Evolutionary conservation across 2,113 vertebrate genomes (phyloP).

Genomic region (Mobula hypostoma): DNA sequence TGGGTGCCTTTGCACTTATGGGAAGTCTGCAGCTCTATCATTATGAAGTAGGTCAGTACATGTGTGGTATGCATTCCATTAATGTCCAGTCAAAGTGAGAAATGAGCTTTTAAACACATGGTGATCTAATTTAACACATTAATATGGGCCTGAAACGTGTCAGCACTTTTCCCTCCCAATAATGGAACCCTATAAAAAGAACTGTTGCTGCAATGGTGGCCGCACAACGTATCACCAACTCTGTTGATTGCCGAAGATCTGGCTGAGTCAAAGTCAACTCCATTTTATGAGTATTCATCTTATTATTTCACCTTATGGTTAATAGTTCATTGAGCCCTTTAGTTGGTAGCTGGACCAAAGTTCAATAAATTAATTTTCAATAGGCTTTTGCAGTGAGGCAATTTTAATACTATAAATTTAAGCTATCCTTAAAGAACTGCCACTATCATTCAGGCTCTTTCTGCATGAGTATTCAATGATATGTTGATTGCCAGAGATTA

Average conservation of each 20-base stretch:
- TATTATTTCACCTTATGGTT: neutral
- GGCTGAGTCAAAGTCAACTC: neutral
- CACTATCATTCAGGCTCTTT: conserved; percentile 12
- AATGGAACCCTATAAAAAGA: neutral
- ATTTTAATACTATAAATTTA: conserved; percentile 16
- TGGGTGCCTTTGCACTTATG: neutral
- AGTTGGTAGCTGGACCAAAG: neutral
- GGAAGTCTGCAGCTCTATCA: neutral
- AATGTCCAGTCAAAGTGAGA: neutral
- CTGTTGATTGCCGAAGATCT: neutral
- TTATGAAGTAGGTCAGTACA: neutral
- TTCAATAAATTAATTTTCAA: neutral
- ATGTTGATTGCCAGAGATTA: conserved; percentile 13
- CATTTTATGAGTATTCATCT: neutral
- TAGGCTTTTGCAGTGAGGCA: neutral
- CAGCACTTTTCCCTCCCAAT: neutral
- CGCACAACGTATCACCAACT: neutral
- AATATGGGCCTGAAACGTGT: neutral
- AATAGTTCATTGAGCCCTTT: neutral
- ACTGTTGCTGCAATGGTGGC: neutral
- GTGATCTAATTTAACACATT: neutral
- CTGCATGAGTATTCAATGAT: conserved; percentile 1
- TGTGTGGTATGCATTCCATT: neutral
- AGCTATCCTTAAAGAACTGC: neutral
- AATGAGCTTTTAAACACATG: neutral